Base-by-base conservation (phyloP, 2,113 vertebrate species). In the Pelmatolapia mariae region DNA sequence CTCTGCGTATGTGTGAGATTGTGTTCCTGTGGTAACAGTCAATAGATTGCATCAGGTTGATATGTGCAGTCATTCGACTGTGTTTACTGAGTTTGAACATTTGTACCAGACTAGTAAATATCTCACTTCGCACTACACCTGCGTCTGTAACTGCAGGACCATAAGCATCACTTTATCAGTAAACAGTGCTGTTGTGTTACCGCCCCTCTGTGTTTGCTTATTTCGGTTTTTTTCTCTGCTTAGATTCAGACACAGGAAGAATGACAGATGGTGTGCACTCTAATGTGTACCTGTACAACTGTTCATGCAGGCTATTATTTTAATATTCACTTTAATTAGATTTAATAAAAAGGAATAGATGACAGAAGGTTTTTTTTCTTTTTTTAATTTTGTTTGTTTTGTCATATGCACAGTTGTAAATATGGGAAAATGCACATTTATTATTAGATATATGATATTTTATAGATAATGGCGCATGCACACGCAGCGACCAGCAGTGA, bases 1-100 rank as follows among this genome's bases (percentile, higher is more conserved):
- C 52, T 54, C 26, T 43, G 47, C 61, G 36, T 66, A 59, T 86
- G 52, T 85, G 85, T 88, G 86, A 88, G 54, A 87, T 83, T 73
- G 76, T 63, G 91, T 93, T 93, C 33, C 91, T 83, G 92, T 94
- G 89, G 90, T 86, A 89, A 95, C 89, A 85, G 87, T 57, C 54
- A 86, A 82, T 85, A 84, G 66, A 87, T 80, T 80, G 81, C 80
- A 90, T 71, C 83, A 73, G 68, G 87, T 90, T 3, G 9, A 59
- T 57, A 53, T 31, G 26, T 83, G 61, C 19, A 10, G 59, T 93
- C 68, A 50, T 71, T 80, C 7, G 57, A 82, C 83, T 47, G 19
- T 91, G 82, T 90, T 91, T 82, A 86, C 68, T 11, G 57, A 90
- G 59, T 80, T 82, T 53, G 45, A 66, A 43, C 66, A 83, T 59